Percentiles rank a stretch among this genome's conserved stretches.
phyloP scores from a whole-genome alignment of 1,140 invertebrate species.

The Aporrectodea caliginosa region DNA sequence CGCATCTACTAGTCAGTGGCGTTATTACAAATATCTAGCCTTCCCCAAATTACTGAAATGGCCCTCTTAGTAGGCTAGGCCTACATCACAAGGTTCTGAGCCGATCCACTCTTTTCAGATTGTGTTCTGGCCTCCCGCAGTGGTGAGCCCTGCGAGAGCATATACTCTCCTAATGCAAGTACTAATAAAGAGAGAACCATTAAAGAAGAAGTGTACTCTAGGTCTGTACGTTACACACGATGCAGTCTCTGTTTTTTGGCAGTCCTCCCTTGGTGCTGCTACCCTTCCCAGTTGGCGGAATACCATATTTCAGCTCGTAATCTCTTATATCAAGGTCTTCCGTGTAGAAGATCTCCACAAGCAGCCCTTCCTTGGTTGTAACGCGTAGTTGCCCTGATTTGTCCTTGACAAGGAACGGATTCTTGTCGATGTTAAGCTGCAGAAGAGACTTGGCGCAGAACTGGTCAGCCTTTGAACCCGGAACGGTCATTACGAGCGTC shows the following conservation, averaged over 20 bases:
- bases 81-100: no score
- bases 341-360: constrained; percentile 38
- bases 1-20: no score
- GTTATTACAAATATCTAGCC: no score
- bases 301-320: not conserved
- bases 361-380: constrained; percentile 18
- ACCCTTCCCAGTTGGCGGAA: not conserved
- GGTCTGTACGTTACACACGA: constrained; percentile 5
- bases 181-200: no score
- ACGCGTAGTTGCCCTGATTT: no score
- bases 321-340: constrained; percentile 32
- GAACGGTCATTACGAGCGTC: constrained; percentile 36
- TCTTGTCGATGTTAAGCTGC: constrained; percentile 33
- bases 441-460: constrained; percentile 41
- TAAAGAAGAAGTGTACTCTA: no score
- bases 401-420: constrained; percentile 38
- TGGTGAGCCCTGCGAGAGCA: no score
- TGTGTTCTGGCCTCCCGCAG: no score
- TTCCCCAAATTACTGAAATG: no score
- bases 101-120: no score
- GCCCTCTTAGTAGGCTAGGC: no score
- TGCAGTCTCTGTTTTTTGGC: not conserved
- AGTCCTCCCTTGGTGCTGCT: not conserved
- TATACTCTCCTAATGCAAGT: no score
- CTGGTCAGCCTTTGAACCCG: constrained; percentile 31